Evolutionary conservation across 1,140 invertebrate genomes (phyloP).

Genomic region (Drosophila navojoa): DNA sequence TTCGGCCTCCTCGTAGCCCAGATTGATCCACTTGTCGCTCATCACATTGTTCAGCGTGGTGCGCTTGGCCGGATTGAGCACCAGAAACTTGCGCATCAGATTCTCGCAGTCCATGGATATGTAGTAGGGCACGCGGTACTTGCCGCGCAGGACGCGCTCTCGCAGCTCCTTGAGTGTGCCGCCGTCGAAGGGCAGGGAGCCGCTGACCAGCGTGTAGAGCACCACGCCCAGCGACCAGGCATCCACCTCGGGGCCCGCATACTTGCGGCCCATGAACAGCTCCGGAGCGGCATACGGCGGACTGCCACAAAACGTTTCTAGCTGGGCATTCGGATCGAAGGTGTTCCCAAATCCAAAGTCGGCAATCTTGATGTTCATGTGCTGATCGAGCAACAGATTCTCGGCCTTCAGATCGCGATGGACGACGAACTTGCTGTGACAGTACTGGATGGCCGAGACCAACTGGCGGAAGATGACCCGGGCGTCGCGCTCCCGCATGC

Average conservation of each 20-base stretch:
- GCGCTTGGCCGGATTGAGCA: constrained; percentile 98
- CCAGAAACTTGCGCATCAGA: constrained; percentile 99
- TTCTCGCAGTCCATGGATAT: constrained; percentile 99
- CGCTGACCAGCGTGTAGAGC: constrained; percentile 99
- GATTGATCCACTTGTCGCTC: constrained; percentile 99
- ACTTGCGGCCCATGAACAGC: constrained; percentile 99
- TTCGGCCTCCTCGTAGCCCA: constrained; percentile 97
- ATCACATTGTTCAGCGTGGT: constrained; percentile 98
- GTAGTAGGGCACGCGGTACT: constrained; percentile 99
- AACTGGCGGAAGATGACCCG: constrained; percentile 99
- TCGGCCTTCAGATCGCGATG: constrained; percentile 98
- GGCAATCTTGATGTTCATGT: constrained; percentile 99
- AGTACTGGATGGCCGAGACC: constrained; percentile 99
- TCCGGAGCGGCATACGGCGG: constrained; percentile 99
- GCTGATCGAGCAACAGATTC: constrained; percentile 98
- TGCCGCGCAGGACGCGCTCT: constrained; percentile 98
- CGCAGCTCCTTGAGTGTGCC: constrained; percentile 98
- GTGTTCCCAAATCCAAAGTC: constrained; percentile 99
- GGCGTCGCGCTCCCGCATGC: constrained; percentile 99
- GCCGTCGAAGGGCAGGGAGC: constrained; percentile 99
- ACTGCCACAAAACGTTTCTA: constrained; percentile 99
- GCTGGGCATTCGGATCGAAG: constrained; percentile 98
- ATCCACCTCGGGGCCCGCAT: constrained; percentile 99
- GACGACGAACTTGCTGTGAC: constrained; percentile 99
- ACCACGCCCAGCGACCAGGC: constrained; percentile 99